phyloP scores from a whole-genome alignment of 2,113 vertebrate species.

The Nycticebus coucang region DNA sequence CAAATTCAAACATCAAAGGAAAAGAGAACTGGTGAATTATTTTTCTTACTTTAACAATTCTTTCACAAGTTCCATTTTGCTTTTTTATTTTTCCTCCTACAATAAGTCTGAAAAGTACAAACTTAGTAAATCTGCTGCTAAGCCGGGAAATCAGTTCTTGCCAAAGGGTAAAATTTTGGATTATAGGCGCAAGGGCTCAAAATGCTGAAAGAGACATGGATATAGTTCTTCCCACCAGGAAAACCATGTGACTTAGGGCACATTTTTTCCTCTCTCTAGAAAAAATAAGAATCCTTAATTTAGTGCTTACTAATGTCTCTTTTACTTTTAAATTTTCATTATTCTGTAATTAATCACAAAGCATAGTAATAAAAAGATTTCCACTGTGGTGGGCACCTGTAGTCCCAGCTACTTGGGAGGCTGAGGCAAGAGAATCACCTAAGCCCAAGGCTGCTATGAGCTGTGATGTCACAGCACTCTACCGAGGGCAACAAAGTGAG shows the following conservation, averaged over 20 bases:
- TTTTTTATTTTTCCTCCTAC: conserved; percentile 9
- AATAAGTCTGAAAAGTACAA: conserved; percentile 16
- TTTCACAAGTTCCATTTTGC: conserved; percentile 53
- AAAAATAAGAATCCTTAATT: conserved; percentile 37
- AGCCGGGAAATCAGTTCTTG: conserved; percentile 9
- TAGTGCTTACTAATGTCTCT: background rate
- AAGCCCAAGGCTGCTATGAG: too few relatives aligned
- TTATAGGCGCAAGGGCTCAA: background rate
- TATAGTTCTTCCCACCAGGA: background rate
- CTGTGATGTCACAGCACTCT: too few relatives aligned
- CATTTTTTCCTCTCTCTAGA: background rate
- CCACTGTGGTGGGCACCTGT: too few relatives aligned
- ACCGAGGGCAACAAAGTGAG: too few relatives aligned
- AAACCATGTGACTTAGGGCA: background rate
- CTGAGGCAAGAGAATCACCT: too few relatives aligned
- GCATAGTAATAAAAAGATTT: background rate
- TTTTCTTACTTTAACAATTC: conserved; percentile 48
- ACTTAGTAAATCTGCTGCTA: conserved; percentile 33
- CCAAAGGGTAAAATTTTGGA: background rate
- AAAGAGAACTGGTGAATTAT: conserved; percentile 1
- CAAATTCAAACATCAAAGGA: conserved; percentile 59
- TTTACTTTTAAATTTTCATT: conserved; percentile 19
- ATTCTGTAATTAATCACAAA: conserved; percentile 22
- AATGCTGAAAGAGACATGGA: background rate
- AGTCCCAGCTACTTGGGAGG: too few relatives aligned